phyloP scores from a whole-genome alignment of 2,113 vertebrate species.

The Microcebus murinus region DNA sequence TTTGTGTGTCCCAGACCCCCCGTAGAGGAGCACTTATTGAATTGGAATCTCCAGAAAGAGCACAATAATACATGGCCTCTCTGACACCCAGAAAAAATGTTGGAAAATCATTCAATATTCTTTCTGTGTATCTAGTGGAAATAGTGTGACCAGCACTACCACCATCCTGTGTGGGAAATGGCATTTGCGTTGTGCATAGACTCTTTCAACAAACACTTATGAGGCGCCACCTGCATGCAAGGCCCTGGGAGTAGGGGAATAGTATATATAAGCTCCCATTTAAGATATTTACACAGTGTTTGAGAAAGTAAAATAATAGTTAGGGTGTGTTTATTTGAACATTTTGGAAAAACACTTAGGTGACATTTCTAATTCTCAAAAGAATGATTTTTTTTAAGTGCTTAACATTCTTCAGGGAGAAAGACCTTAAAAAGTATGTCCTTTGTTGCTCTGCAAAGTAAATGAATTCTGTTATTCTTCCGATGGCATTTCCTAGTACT shows the following conservation, averaged over 20 bases:
- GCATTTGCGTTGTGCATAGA: not conserved
- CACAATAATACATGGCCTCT: too few relatives aligned
- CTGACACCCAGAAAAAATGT: not conserved
- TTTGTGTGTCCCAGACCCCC: fast-evolving
- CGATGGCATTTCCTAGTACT: not conserved
- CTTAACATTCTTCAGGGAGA: not conserved
- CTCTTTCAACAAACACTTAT: not conserved
- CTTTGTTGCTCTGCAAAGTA: not conserved
- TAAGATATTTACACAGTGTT: not conserved
- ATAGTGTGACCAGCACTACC: not conserved
- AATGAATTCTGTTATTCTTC: not conserved
- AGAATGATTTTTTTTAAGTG: not conserved
- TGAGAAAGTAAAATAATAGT: not conserved
- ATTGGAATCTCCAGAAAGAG: not conserved
- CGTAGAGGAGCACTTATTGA: not conserved
- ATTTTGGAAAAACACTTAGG: constrained; percentile 8
- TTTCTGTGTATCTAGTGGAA: not conserved
- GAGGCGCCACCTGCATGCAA: not conserved
- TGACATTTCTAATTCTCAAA: constrained; percentile 40
- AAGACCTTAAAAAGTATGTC: constrained; percentile 45
- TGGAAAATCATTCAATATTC: not conserved
- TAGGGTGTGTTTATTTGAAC: constrained; percentile 4
- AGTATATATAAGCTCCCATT: too few relatives aligned
- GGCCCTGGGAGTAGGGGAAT: not conserved
- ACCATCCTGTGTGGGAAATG: not conserved